A percentile compares a stretch with the other conserved stretches of the same genome.
Evolutionary conservation across 1,140 invertebrate genomes (phyloP).

Genomic region (Drosophila bifasciata): DNA sequence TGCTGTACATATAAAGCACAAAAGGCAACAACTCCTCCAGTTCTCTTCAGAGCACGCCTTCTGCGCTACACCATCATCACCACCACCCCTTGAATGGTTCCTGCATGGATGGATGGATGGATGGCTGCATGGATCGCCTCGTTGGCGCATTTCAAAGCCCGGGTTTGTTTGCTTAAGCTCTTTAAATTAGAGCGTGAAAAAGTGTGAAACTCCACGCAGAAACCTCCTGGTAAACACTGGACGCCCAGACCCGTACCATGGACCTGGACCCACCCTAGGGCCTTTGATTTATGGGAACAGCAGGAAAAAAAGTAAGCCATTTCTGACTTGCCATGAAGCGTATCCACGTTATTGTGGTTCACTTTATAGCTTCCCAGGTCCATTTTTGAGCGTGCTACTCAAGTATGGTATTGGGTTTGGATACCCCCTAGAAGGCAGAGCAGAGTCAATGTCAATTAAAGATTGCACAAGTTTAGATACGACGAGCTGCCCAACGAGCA

Average conservation of each 20-base stretch:
- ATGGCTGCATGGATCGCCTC: constrained; percentile 37
- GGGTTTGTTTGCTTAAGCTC: constrained; percentile 73
- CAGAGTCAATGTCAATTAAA: constrained; percentile 66
- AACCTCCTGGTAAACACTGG: constrained; percentile 34
- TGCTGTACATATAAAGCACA: constrained; percentile 53
- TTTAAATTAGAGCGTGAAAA: constrained; percentile 77
- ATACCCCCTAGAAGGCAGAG: constrained; percentile 15
- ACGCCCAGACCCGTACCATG: constrained; percentile 5
- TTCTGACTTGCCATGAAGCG: constrained; percentile 60
- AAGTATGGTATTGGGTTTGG: neutral
- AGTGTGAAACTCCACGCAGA: constrained; percentile 66
- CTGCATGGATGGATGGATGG: neutral
- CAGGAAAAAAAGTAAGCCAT: constrained; percentile 34
- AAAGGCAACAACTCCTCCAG: constrained; percentile 32
- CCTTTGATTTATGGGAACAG: constrained; percentile 58
- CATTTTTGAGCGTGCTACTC: constrained; percentile 6
- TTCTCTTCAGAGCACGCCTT: neutral
- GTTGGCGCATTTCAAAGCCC: constrained; percentile 74
- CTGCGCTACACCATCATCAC: too few species aligned
- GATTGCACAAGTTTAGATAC: constrained; percentile 59
- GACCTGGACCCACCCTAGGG: constrained; percentile 16
- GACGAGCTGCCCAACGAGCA: neutral
- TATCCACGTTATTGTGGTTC: constrained; percentile 60
- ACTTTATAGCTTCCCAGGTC: constrained; percentile 26
- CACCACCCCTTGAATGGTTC: too few species aligned